Evolutionary conservation across 2,888 invertebrate genomes (phyloP).

Genomic region (Neria commutata): DNA sequence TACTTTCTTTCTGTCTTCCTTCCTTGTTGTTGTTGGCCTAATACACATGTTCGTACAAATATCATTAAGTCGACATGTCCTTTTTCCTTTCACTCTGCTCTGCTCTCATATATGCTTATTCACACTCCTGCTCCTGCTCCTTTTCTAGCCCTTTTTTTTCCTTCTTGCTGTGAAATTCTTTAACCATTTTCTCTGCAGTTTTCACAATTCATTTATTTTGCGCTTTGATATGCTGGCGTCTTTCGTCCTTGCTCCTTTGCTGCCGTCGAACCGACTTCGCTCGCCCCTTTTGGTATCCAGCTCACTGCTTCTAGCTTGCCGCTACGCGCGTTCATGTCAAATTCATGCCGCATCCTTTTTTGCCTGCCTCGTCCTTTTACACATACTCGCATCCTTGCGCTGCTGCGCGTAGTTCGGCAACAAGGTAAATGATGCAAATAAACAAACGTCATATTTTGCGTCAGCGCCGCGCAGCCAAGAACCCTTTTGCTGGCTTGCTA

Average conservation of each 20-base stretch:
- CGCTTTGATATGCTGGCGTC: slow-evolving; percentile 8
- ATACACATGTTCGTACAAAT: slow-evolving; percentile 7
- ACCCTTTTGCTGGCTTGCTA: slow-evolving; percentile 18
- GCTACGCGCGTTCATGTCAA: slow-evolving; percentile 40
- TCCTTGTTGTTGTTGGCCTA: neutral
- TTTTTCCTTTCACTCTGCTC: neutral
- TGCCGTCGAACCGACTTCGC: slow-evolving; percentile 3
- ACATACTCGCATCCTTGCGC: neutral
- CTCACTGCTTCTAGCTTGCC: too few species aligned
- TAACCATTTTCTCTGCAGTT: slow-evolving; percentile 3
- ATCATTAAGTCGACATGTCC: neutral
- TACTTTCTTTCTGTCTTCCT: neutral
- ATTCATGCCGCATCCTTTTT: slow-evolving; percentile 35
- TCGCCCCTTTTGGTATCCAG: slow-evolving; percentile 11
- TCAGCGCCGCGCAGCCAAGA: slow-evolving; percentile 13
- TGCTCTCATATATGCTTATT: neutral
- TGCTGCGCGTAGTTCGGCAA: slow-evolving; percentile 1
- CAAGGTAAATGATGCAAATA: slow-evolving; percentile 58
- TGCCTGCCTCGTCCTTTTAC: neutral
- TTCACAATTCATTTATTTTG: slow-evolving; percentile 37
- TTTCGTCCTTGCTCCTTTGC: too few species aligned
- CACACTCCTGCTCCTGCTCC: neutral
- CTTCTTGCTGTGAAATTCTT: neutral
- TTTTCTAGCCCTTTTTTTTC: too few species aligned
- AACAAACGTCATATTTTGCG: slow-evolving; percentile 52